Conservation (phyloP, 2,113 vertebrate genomes). For the Castor canadensis region DNA sequence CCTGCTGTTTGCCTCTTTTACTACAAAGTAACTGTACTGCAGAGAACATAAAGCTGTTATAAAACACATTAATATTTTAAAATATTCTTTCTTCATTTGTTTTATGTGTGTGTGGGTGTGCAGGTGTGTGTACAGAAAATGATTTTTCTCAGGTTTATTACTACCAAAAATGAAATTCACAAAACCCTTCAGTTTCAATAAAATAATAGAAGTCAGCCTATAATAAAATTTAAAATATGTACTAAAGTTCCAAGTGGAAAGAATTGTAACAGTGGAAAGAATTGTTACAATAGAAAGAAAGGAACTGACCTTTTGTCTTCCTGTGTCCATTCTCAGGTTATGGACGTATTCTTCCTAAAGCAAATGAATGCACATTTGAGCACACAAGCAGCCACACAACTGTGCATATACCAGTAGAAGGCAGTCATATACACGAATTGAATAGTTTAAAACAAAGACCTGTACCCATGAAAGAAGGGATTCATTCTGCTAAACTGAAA, state of each 20-base stretch:
- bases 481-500: not conserved
- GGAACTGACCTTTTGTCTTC: too few relatives aligned
- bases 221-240: not conserved
- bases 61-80: not conserved
- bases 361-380: not conserved
- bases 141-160: not conserved
- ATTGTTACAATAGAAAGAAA: not conserved
- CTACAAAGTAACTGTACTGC: not conserved
- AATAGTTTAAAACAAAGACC: not conserved
- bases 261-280: not conserved
- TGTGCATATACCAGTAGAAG: not conserved
- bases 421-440: not conserved
- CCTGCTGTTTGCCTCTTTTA: not conserved
- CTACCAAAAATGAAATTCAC: not conserved
- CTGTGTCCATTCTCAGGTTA: not conserved
- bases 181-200: not conserved
- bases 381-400: not conserved
- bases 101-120: not conserved
- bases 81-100: not conserved
- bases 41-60: not conserved
- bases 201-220: not conserved
- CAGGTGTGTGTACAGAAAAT: not conserved
- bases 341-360: not conserved
- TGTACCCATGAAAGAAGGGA: not conserved
- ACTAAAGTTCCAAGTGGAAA: not conserved